phyloP scores from a whole-genome alignment of 2,888 invertebrate species.

The Rhabditoides inermis region DNA sequence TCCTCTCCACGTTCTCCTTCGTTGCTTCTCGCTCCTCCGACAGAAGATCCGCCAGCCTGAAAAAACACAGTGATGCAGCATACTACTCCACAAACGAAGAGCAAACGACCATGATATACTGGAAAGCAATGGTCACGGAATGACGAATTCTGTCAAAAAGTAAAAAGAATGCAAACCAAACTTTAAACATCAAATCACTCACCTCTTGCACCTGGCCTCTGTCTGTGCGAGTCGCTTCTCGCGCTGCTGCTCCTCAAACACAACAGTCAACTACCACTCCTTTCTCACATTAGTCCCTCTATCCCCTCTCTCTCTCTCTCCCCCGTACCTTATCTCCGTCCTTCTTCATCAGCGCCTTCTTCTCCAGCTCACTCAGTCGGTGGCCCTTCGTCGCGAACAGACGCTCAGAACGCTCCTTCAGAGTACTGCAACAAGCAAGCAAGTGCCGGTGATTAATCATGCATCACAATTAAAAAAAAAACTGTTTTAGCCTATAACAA shows the following conservation, averaged over 20 bases:
- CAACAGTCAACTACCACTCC: no score
- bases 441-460: no score
- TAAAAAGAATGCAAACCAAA: no score
- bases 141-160: neutral
- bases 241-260: no score
- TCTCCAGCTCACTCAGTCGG: conserved; percentile 73
- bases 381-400: conserved; percentile 87
- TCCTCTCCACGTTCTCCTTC: conserved; percentile 93
- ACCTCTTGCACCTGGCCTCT: no score
- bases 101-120: neutral
- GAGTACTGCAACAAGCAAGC: conserved; percentile 58
- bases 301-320: no score
- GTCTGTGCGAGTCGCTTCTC: no score
- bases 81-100: neutral
- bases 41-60: conserved; percentile 35
- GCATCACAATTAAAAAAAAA: conserved; percentile 1
- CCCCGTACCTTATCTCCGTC: conserved; percentile 28
- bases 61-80: no score
- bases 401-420: conserved; percentile 91
- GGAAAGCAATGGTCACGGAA: neutral
- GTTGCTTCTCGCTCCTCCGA: conserved; percentile 75
- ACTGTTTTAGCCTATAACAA: neutral
- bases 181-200: no score
- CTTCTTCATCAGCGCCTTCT: conserved; percentile 65
- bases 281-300: no score